A percentile compares a stretch with the other conserved stretches of the same genome.
Evolutionary conservation across 1,140 invertebrate genomes (phyloP).

Genomic region (Atta cephalotes): DNA sequence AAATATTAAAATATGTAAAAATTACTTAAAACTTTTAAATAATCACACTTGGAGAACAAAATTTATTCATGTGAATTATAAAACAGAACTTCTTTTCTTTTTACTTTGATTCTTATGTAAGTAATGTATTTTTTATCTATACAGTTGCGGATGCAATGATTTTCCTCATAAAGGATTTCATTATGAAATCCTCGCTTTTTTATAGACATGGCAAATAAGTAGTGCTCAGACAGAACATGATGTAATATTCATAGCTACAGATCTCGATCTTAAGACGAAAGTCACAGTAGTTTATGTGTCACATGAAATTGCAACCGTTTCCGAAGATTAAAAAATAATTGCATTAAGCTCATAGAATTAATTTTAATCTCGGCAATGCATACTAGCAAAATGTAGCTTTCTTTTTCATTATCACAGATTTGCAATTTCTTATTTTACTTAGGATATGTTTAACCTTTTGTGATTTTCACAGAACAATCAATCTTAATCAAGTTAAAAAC

Average conservation of each 20-base stretch:
- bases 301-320: conserved; percentile 28
- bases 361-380: neutral
- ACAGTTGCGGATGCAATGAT: neutral
- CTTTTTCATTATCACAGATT: neutral
- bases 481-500: neutral
- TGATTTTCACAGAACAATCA: neutral
- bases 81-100: neutral
- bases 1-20: too few species aligned
- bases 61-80: neutral
- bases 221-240: neutral
- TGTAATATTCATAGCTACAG: conserved; percentile 35
- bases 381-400: neutral
- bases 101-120: neutral
- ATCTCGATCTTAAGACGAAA: neutral
- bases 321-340: conserved; percentile 45
- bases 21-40: too few species aligned
- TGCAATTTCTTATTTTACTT: neutral
- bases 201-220: conserved; percentile 35
- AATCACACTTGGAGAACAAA: too few species aligned
- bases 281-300: conserved; percentile 26
- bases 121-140: neutral
- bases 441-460: neutral
- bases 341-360: conserved; percentile 6
- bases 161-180: conserved; percentile 17
- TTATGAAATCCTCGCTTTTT: conserved; percentile 35